Conservation (phyloP, 2,888 invertebrate genomes). For the Euzophera pinguis region DNA sequence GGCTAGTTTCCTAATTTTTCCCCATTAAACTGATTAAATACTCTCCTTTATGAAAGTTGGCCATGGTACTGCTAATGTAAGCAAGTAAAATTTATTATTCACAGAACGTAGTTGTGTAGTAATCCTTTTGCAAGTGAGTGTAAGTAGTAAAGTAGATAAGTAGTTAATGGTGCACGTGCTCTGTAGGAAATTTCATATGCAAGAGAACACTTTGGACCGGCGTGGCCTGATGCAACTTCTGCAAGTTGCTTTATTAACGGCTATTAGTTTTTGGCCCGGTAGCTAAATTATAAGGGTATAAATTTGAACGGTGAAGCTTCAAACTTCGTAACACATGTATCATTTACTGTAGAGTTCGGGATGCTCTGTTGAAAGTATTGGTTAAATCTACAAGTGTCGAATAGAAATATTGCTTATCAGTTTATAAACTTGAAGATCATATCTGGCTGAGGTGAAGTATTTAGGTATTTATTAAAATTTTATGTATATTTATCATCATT, state of each 20-base stretch:
- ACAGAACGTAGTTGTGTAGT: not conserved
- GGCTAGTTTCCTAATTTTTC: no score
- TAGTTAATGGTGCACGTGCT: constrained; percentile 2
- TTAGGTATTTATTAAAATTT: no score
- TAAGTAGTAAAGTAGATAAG: not conserved
- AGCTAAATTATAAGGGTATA: not conserved
- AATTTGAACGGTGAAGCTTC: no score
- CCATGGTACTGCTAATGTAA: not conserved
- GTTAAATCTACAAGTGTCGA: no score
- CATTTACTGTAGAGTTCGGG: no score
- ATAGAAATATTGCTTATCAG: no score
- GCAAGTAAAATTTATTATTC: not conserved
- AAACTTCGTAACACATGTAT: no score
- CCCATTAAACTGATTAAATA: not conserved
- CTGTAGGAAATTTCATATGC: not conserved
- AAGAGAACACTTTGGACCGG: not conserved
- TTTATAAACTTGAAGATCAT: no score
- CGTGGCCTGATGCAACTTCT: not conserved
- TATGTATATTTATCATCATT: no score
- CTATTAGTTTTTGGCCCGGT: not conserved
- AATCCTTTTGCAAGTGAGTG: not conserved
- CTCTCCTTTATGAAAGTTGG: not conserved
- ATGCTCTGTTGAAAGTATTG: no score
- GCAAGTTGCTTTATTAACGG: constrained; percentile 1
- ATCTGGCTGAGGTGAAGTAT: no score